Conservation (phyloP, 2,888 invertebrate species). For the Graphium colonna region DNA sequence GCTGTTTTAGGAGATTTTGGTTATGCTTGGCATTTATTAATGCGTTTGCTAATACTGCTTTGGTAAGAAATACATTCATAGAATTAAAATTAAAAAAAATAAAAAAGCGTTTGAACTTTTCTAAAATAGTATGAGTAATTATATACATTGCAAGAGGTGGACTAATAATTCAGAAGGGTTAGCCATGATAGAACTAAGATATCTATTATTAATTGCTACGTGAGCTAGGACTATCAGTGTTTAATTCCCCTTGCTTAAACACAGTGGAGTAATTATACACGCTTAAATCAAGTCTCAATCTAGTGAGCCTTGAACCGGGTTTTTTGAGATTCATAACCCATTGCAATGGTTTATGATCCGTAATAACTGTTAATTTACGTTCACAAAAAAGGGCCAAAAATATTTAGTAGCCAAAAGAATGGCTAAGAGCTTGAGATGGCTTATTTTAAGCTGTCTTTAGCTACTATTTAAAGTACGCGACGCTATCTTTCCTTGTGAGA, state of each 20-base stretch:
- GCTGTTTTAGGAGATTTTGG: slow-evolving; percentile 22
- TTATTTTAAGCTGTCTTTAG: slow-evolving; percentile 29
- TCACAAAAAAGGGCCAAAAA: slow-evolving; percentile 22
- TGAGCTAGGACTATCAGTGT: not conserved
- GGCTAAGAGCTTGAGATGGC: no score
- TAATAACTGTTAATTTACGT: slow-evolving; percentile 15
- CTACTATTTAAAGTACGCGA: slow-evolving; percentile 28
- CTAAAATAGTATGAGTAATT: not conserved
- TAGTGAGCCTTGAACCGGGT: slow-evolving; percentile 26
- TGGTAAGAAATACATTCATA: not conserved
- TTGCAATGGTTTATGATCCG: slow-evolving; percentile 33
- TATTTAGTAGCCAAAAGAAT: no score
- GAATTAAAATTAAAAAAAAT: no score
- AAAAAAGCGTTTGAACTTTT: no score
- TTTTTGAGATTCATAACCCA: slow-evolving; percentile 37
- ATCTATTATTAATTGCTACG: not conserved
- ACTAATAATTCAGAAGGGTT: not conserved
- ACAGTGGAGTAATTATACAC: slow-evolving; percentile 22
- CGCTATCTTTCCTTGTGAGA: slow-evolving; percentile 27
- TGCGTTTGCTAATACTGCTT: slow-evolving; percentile 20
- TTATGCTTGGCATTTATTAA: slow-evolving; percentile 29
- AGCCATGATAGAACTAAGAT: not conserved
- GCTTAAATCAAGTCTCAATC: slow-evolving; percentile 25
- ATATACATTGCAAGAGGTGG: not conserved
- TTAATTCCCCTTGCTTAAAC: slow-evolving; percentile 22